Base-by-base conservation (phyloP, 2,888 invertebrate genomes). In the Microplitis deprimator region DNA sequence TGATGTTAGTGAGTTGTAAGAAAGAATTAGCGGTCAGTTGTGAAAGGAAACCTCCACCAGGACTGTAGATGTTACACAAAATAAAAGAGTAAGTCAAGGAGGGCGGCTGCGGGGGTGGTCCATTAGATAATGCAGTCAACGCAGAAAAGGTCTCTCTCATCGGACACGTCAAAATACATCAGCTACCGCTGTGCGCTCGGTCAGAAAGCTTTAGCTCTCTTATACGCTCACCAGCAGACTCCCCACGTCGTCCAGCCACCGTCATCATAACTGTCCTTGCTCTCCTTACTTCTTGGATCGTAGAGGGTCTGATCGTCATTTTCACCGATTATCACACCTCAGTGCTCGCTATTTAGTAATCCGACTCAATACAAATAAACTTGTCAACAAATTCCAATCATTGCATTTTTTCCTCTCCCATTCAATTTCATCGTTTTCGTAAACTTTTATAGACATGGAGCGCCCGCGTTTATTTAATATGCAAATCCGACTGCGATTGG, bases 111-210 rank as follows among this genome's bases (percentile, higher is more conserved):
- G 79, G 77, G 80, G 82, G 81, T 82, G 80, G 81, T 82, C 84
- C 85, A 87, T 87, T 87, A 86, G 85, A 85, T 85, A 86, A 86
- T 85, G 84, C 83, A 85, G 84, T 84, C 84, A 85, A 81, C 83
- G 82, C 80, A 89, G 91, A 81, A 78, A 77, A 79, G 77, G 82
- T 78, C 79, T 83, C 83, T 84, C 84, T 83, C 86, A 85, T 87
- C 84, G 86, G 85, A 82, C 86, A 87, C 88, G 89, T 89, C 89
- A 88, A 87, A 88, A 88, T 86, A 87, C 85, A 89, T 89, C 87
- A 89, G 89, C 88, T 87, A 88, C 88, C 85, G 89, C 87, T 88
- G 87, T 87, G 88, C 89, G 84, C 81, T 88, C 86, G 85, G 78
- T 88, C 86, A 87, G 89, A 89, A 88, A 87, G 84, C 85, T 85